Conservation (phyloP, 2,113 vertebrate species). For the Gambusia affinis region DNA sequence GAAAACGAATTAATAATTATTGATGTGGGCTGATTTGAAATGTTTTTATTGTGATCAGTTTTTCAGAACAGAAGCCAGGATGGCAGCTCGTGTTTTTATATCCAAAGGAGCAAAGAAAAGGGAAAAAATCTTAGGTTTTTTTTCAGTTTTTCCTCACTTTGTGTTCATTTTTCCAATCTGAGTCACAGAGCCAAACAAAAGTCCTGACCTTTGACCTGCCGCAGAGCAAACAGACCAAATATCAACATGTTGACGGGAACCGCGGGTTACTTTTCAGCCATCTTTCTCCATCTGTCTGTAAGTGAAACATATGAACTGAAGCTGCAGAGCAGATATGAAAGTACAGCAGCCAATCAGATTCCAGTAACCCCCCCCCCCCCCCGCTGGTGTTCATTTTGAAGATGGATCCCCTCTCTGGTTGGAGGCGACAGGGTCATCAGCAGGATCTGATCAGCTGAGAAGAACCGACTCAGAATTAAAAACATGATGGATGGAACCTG, state of each 20-base stretch:
- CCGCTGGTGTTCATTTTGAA: not conserved
- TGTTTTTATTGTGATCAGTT: too few species aligned
- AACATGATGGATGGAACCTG: not conserved
- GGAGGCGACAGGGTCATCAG: conserved; percentile 10
- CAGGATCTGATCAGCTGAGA: conserved; percentile 35
- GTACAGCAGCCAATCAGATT: not conserved
- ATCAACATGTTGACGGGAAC: not conserved
- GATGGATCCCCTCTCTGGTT: not conserved
- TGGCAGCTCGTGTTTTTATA: too few species aligned
- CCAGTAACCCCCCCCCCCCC: not conserved
- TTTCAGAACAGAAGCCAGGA: too few species aligned
- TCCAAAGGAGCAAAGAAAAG: too few species aligned
- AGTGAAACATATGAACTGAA: conserved; percentile 2
- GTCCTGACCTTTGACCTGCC: not conserved
- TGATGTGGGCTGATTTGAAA: too few species aligned
- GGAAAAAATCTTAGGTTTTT: too few species aligned
- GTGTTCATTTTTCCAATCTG: not conserved
- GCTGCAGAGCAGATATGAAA: conserved; percentile 8
- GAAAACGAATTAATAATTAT: too few species aligned
- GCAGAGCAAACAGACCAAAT: not conserved
- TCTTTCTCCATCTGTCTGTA: not conserved
- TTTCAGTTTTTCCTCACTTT: not conserved
- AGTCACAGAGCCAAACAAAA: not conserved
- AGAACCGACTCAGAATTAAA: not conserved
- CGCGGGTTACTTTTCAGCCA: not conserved